Percentiles rank a stretch among this genome's conserved stretches.
Conservation (phyloP, 2,888 invertebrate genomes). For the Dioctria rufipes region DNA sequence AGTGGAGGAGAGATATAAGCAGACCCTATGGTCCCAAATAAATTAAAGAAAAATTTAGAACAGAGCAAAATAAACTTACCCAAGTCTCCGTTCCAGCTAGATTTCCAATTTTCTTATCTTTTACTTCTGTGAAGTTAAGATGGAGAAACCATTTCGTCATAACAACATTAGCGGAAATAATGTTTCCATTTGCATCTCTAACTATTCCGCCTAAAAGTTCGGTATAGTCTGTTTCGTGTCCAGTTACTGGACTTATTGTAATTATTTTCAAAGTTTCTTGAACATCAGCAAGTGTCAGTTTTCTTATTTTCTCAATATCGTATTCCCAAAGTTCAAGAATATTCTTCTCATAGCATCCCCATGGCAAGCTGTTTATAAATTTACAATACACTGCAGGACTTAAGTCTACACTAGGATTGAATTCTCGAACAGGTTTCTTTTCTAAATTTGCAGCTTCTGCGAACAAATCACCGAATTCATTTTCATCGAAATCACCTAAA, state of each 20-base stretch:
- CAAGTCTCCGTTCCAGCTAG: conserved; percentile 83
- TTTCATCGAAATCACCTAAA: conserved; percentile 5
- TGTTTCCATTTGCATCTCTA: conserved; percentile 75
- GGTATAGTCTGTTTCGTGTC: conserved; percentile 77
- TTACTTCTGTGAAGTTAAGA: conserved; percentile 79
- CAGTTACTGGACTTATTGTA: conserved; percentile 77
- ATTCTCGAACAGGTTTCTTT: conserved; percentile 61
- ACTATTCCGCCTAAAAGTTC: conserved; percentile 77
- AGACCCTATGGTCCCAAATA: too few relatives aligned
- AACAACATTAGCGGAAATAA: conserved; percentile 77
- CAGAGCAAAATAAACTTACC: conserved; percentile 71
- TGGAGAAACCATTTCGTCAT: conserved; percentile 77
- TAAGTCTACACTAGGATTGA: conserved; percentile 76
- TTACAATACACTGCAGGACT: conserved; percentile 77
- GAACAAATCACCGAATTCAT: conserved; percentile 53
- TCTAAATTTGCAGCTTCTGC: conserved; percentile 53
- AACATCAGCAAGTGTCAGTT: conserved; percentile 76
- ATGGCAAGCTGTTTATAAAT: conserved; percentile 76
- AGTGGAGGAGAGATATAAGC: too few relatives aligned
- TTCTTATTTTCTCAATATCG: conserved; percentile 73
- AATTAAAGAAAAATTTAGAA: too few relatives aligned
- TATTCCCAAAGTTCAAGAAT: conserved; percentile 82
- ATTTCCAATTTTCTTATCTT: conserved; percentile 79
- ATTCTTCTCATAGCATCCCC: conserved; percentile 77
- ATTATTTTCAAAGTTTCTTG: conserved; percentile 73